phyloP scores from a whole-genome alignment of 2,113 vertebrate genomes.

The Amphilophus citrinellus region DNA sequence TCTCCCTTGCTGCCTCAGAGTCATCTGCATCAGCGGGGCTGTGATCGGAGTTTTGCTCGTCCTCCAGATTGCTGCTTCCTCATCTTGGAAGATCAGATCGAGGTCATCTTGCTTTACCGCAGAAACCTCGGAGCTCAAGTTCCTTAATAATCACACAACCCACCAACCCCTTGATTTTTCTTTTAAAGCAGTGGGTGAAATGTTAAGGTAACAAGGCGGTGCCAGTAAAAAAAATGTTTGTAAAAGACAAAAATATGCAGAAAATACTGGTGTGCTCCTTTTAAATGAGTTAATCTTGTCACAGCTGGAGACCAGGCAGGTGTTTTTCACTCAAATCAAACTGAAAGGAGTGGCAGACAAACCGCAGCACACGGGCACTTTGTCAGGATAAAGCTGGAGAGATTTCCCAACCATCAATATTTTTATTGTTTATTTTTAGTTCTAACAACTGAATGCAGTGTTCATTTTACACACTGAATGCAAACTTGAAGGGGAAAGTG shows the following conservation, averaged over 20 bases:
- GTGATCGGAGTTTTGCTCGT: not conserved
- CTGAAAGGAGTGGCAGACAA: not conserved
- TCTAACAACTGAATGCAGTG: not conserved
- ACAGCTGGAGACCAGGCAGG: not conserved
- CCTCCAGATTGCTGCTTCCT: not conserved
- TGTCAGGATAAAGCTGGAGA: no score
- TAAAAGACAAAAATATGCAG: not conserved
- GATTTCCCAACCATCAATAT: not conserved
- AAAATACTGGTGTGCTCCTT: no score
- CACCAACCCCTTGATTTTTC: not conserved
- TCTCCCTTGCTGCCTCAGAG: not conserved
- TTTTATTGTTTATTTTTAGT: slow-evolving; percentile 9
- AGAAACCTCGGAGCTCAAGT: no score
- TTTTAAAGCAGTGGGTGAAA: not conserved
- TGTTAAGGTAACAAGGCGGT: not conserved
- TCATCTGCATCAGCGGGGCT: not conserved
- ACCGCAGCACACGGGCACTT: no score
- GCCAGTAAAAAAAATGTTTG: not conserved
- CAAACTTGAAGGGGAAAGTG: not conserved
- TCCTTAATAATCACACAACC: no score
- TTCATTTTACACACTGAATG: not conserved
- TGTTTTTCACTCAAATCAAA: not conserved
- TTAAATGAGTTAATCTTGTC: no score
- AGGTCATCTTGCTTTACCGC: not conserved
- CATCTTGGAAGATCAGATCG: accelerated